Evolutionary conservation across 2,797 vertebrate genomes (phyloP).

Genomic region (Ptychobarbus kaznakovi): DNA sequence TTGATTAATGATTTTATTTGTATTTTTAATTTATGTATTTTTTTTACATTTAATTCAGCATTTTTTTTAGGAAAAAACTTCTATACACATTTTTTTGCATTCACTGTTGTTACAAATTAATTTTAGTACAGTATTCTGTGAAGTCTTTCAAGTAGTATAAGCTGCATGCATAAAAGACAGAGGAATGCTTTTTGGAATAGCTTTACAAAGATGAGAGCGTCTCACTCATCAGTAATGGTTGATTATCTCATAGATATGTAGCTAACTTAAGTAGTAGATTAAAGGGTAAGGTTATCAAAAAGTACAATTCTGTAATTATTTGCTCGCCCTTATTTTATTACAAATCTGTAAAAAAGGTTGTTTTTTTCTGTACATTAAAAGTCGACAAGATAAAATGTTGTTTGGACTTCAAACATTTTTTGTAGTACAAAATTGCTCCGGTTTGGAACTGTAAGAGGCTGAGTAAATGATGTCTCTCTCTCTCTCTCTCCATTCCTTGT

Average conservation of each 20-base stretch:
- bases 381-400: background rate
- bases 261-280: background rate
- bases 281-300: background rate
- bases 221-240: background rate
- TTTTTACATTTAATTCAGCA: background rate
- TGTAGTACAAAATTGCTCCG: background rate
- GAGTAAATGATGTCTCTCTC: background rate
- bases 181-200: background rate
- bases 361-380: background rate
- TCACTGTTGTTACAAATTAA: background rate
- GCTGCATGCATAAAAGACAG: background rate
- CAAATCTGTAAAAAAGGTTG: background rate
- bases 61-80: background rate
- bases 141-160: slow-evolving; percentile 1
- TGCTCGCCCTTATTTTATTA: background rate
- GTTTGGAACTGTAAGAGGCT: background rate
- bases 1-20: background rate
- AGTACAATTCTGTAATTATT: background rate
- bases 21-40: background rate
- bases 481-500: background rate
- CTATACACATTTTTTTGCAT: background rate
- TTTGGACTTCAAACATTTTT: background rate
- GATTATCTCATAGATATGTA: background rate
- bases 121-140: background rate
- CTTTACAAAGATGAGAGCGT: background rate